Conservation (phyloP, 64 coral and sea anemone species). For the Actinia tenebrosa region DNA sequence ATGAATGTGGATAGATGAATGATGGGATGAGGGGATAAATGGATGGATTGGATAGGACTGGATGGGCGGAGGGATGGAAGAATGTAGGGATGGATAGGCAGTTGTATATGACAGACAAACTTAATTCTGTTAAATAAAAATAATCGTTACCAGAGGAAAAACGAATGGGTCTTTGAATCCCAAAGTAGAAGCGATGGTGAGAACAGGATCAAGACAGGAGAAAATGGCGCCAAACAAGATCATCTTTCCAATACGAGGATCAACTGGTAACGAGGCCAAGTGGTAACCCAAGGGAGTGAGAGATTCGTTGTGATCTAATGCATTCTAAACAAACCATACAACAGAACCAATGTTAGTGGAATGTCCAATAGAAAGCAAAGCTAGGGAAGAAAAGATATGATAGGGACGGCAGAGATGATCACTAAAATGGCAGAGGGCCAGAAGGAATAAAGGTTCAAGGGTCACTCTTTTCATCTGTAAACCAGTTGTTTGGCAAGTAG, state of each 20-base stretch:
- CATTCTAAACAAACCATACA: slow-evolving; percentile 48
- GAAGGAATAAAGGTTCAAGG: too few relatives aligned
- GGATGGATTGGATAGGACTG: too few relatives aligned
- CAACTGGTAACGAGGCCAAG: slow-evolving; percentile 80
- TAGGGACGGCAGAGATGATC: too few relatives aligned
- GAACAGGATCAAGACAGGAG: slow-evolving; percentile 91
- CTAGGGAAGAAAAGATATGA: too few relatives aligned
- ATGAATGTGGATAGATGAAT: too few relatives aligned
- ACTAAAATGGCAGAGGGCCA: too few relatives aligned
- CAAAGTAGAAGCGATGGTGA: slow-evolving; percentile 84
- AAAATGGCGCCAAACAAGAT: slow-evolving; percentile 96
- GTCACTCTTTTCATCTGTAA: too few relatives aligned
- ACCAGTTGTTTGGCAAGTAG: too few relatives aligned
- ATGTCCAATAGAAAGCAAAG: too few relatives aligned
- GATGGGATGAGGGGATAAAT: not conserved
- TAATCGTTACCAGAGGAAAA: slow-evolving; percentile 66
- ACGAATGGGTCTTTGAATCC: slow-evolving; percentile 97
- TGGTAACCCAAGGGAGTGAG: slow-evolving; percentile 93
- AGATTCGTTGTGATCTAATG: slow-evolving; percentile 70
- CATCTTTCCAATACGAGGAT: slow-evolving; percentile 95
- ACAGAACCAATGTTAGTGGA: not conserved
- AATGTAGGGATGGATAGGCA: not conserved
- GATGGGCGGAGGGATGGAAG: not conserved
- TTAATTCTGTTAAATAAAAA: not conserved
- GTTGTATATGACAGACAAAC: too few relatives aligned